A percentile compares a stretch with the other conserved stretches of the same genome.
phyloP scores from a whole-genome alignment of 2,113 vertebrate genomes.

The Emberiza fucata region DNA sequence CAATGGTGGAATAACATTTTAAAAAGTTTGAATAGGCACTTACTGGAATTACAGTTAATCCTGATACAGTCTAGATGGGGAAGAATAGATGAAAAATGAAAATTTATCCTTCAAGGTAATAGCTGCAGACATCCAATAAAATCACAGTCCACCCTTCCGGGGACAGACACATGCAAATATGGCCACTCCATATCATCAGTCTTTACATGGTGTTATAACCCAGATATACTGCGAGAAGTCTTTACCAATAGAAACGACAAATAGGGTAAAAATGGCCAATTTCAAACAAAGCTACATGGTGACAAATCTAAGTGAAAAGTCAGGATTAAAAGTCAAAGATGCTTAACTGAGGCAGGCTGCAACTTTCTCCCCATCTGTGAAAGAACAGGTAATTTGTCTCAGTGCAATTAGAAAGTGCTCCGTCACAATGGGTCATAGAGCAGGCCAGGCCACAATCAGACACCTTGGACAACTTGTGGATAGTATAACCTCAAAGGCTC shows the following conservation, averaged over 20 bases:
- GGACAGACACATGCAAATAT: constrained; percentile 96
- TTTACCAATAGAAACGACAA: constrained; percentile 69
- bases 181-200: constrained; percentile 81
- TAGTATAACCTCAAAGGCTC: constrained; percentile 76
- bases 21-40: constrained; percentile 96
- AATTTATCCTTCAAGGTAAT: constrained; percentile 99
- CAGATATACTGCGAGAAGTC: constrained; percentile 69
- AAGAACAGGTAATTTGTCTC: constrained; percentile 73
- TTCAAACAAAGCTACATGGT: constrained; percentile 91
- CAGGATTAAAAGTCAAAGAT: constrained; percentile 73
- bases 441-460: constrained; percentile 70
- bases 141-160: constrained; percentile 97
- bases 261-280: constrained; percentile 81
- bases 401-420: constrained; percentile 74
- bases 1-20: constrained; percentile 84
- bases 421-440: constrained; percentile 80
- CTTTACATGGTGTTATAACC: constrained; percentile 67
- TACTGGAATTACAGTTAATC: constrained; percentile 99
- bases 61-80: constrained; percentile 99
- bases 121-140: constrained; percentile 99
- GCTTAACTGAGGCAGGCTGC: constrained; percentile 74
- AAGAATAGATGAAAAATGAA: constrained; percentile 99
- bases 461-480: constrained; percentile 70
- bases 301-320: constrained; percentile 76
- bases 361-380: constrained; percentile 77